Conservation (phyloP, 2,113 vertebrate genomes). For the Uria aalge region DNA sequence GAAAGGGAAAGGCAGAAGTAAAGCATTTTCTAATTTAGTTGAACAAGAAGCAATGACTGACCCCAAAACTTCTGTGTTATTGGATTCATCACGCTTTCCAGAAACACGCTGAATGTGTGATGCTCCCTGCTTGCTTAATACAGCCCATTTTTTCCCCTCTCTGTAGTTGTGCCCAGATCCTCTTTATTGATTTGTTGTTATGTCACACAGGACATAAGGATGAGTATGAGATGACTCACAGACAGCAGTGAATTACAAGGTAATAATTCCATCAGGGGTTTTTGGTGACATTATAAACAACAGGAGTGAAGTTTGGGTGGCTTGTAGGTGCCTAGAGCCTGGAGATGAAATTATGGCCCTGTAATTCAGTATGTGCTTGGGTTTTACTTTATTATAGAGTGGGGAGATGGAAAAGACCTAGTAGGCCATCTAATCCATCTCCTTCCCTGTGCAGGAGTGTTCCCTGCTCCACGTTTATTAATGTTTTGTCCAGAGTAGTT, state of each 20-base stretch:
- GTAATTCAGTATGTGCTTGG: conserved; percentile 52
- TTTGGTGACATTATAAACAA: conserved; percentile 48
- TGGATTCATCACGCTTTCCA: background rate
- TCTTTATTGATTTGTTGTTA: conserved; percentile 35
- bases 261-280: conserved; percentile 23
- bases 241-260: conserved; percentile 26
- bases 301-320: conserved; percentile 12
- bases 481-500: background rate
- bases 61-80: background rate
- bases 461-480: background rate
- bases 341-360: conserved; percentile 31
- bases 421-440: conserved; percentile 18
- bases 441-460: background rate
- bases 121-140: background rate
- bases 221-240: conserved; percentile 42
- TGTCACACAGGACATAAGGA: conserved; percentile 13
- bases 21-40: background rate
- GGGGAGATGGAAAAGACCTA: conserved; percentile 41
- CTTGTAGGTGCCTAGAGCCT: conserved; percentile 16
- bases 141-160: background rate
- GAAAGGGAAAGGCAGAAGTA: background rate
- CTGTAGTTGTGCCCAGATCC: background rate
- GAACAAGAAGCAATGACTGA: background rate
- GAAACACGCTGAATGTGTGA: background rate
- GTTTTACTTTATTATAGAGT: conserved; percentile 36